A percentile compares a stretch with the other conserved stretches of the same genome.
phyloP scores from a whole-genome alignment of 92 coral and sea anemone genomes.

The Porites evermanni region DNA sequence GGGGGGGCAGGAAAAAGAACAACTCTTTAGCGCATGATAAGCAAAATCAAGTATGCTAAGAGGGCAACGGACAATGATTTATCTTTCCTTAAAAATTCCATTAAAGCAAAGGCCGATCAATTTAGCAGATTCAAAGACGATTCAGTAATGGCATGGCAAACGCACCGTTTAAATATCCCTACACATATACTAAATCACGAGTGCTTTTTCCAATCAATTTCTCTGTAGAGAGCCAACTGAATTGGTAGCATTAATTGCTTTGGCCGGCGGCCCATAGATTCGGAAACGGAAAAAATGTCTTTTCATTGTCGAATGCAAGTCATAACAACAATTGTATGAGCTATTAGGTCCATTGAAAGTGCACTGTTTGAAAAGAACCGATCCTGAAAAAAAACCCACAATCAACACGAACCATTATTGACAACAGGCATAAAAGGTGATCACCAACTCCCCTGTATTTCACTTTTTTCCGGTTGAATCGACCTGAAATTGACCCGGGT shows the following conservation, averaged over 20 bases:
- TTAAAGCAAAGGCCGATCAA: neutral
- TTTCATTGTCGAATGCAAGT: constrained; percentile 12
- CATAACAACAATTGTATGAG: constrained; percentile 35
- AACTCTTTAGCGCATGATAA: neutral
- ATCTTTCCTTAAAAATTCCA: neutral
- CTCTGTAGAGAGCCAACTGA: neutral
- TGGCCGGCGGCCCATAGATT: constrained; percentile 34
- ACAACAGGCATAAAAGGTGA: constrained; percentile 3
- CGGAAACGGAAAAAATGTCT: constrained; percentile 51
- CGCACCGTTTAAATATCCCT: neutral
- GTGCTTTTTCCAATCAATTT: neutral
- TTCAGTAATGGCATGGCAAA: neutral
- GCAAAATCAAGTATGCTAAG: neutral
- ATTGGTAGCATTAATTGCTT: constrained; percentile 10
- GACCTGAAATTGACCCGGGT: neutral
- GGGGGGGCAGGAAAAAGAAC: neutral
- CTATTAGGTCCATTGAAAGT: constrained; percentile 20
- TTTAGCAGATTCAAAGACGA: neutral
- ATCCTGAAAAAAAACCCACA: neutral
- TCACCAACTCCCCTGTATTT: neutral
- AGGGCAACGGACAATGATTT: neutral
- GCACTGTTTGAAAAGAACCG: constrained; percentile 13
- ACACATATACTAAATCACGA: neutral
- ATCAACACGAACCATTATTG: neutral
- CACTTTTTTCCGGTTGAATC: neutral